Base-by-base conservation (phyloP, 2,888 invertebrate genomes). In the Carterocephalus palaemon region DNA sequence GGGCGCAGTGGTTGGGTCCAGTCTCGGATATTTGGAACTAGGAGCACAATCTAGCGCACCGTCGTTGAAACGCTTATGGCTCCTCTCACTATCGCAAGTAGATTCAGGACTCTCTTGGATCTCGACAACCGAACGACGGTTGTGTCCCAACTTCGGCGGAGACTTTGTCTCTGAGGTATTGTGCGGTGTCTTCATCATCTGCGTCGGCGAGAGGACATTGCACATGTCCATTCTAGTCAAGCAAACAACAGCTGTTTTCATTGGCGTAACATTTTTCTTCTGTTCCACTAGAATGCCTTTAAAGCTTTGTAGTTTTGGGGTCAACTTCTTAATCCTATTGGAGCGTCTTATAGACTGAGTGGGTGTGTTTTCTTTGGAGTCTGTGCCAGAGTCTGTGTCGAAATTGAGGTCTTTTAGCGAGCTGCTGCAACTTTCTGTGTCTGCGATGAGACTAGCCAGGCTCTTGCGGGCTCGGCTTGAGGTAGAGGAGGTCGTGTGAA, bases 381-480 rank as follows among this genome's bases (percentile, higher is more conserved):
- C 86, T 0, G 77, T 68, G 1, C 80, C 77, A 1, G 87, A 85
- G 49, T 87, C 87, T 0, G 85, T 70, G 49, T 87, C 81, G 43
- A 88, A 87, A 53, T 82, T 88, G 0, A 87, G 67, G 53, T 86
- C 87, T 75, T 87, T 85, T 4, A 88, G 52, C 2, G 87, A 87
- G 56, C 86, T 87, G 60, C 86, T 87, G 57, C 87, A 87, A 57
- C 86, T 87, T 52, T 88, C 88, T 1, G 86, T 79, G 53, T 87
- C 86, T 8, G 85, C 86, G 10, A 84, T 85, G 33, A 86, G 74
- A 52, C 74, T 80, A 33, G 83, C 83, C 2, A 86, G 64, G 53
- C 83, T 83, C 49, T 84, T 84, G 2, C 86, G 67, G 5, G 84
- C 86, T 6, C 70, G 61, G 62, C 84, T 84, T n/a, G 83, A 79